These are phyloP conservation scores for Battus philenor DNA, from an alignment of 1,140 invertebrate species.

Conservation along the genomic window DNA sequence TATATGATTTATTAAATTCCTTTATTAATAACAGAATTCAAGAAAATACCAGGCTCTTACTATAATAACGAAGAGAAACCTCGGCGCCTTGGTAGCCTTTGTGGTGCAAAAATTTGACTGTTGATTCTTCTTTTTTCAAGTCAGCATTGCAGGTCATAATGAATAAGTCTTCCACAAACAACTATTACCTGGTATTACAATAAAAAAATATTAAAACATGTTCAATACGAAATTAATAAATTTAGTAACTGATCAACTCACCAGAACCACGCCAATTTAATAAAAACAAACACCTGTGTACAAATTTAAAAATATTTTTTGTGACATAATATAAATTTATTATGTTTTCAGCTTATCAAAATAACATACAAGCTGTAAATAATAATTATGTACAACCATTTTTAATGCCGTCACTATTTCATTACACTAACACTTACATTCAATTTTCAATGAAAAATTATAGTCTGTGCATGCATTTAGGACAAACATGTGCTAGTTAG, in stretches of 20 bases:
- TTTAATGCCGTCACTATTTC: slow-evolving; percentile 41
- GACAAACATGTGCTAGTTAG: slow-evolving; percentile 40
- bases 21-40: slow-evolving; percentile 69
- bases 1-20: slow-evolving; percentile 35
- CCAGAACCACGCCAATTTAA: slow-evolving; percentile 28
- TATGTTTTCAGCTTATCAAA: slow-evolving; percentile 52
- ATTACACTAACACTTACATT: slow-evolving; percentile 52
- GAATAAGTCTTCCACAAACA: slow-evolving; percentile 8
- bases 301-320: slow-evolving; percentile 39
- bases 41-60: slow-evolving; percentile 70
- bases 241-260: slow-evolving; percentile 55
- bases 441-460: slow-evolving; percentile 27
- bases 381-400: slow-evolving; percentile 68
- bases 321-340: slow-evolving; percentile 53
- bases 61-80: slow-evolving; percentile 54
- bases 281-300: slow-evolving; percentile 34
- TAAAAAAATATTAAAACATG: slow-evolving; percentile 29
- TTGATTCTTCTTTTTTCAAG: neutral
- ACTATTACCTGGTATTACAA: slow-evolving; percentile 54
- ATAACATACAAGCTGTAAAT: slow-evolving; percentile 63
- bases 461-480: slow-evolving; percentile 37
- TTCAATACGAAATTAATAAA: slow-evolving; percentile 29
- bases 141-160: slow-evolving; percentile 9
- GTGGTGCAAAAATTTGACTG: neutral
- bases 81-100: slow-evolving; percentile 15